phyloP scores from a whole-genome alignment of 2,113 vertebrate species.

The Clarias batrachus region DNA sequence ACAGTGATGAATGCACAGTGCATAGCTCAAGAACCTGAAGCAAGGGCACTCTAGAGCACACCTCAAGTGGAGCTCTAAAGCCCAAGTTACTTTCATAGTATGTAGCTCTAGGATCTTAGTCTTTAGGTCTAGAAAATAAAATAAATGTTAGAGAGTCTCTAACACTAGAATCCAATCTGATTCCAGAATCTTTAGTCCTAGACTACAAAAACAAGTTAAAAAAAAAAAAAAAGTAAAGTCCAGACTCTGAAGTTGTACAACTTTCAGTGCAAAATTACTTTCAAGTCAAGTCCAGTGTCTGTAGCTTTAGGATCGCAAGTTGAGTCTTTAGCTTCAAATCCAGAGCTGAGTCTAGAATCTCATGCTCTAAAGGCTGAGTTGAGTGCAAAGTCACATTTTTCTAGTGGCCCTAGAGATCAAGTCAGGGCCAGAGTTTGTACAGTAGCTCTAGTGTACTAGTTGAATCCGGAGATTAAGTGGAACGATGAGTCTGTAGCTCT shows the following conservation, averaged over 20 bases:
- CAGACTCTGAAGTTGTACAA: not conserved
- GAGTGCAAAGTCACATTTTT: not conserved
- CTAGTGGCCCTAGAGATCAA: not conserved
- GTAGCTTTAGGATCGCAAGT: too few species aligned
- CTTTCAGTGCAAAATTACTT: too few species aligned
- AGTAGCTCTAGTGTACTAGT: not conserved
- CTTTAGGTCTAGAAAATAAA: not conserved
- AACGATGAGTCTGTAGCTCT: not conserved
- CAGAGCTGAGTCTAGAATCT: too few species aligned
- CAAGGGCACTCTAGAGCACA: not conserved
- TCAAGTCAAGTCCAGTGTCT: too few species aligned
- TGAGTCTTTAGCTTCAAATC: too few species aligned
- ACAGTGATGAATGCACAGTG: not conserved
- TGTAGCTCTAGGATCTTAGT: not conserved
- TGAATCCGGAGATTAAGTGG: not conserved
- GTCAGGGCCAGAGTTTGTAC: not conserved
- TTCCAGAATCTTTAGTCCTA: not conserved
- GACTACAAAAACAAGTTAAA: not conserved
- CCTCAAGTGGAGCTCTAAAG: not conserved
- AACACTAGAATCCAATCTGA: not conserved
- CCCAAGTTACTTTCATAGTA: not conserved
- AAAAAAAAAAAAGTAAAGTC: not conserved
- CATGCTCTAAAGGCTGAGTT: too few species aligned
- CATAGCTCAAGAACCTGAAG: not conserved
- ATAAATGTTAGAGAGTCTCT: not conserved